Evolutionary conservation across 2,113 vertebrate species (phyloP), one percentile per base, ranked within the genome.

Genomic region (Polypterus bichir): DNA sequence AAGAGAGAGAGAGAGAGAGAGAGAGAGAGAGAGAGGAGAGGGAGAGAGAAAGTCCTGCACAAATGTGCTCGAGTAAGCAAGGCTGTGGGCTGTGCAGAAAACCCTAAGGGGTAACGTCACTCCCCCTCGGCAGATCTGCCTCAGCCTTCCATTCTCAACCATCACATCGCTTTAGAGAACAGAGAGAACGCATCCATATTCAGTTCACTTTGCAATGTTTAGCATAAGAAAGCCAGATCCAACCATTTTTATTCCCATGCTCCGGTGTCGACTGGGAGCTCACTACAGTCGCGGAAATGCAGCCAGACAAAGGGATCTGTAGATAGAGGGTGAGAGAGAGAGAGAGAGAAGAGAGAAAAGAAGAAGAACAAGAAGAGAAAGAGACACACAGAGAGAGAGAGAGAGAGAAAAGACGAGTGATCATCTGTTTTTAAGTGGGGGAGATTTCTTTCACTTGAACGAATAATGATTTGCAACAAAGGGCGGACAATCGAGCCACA

Each of bases 171-270:
- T 64, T 72, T 79, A 73, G 84, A 82, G 79, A 76, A 80, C 84
- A 74, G 71, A 81, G 68, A 82, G 81, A 81, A 79, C 82, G 81
- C 80, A 76, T 80, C 79, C 85, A 68, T 80, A 83, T 78, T 80
- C 82, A 66, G 75, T 77, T 73, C 76, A 74, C 77, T 70, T 79
- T 87, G 89, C 83, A 79, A 90, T 89, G 92, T 79, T 86, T 66
- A 74, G 84, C 79, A 80, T 78, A 74, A 80, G 72, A 75, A 74
- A 73, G 69, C 67, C 53, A 60, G 75, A 84, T 77, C 79, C 79
- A 5, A 64, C 64, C 69, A 60, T 66, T 76, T 71, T 75, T 68
- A 52, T 72, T 71, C 44, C 73, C 68, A 57, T 62, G 53, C 46
- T 56, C 51, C 74, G 54, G 71, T 70, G 53, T 79, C 71, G 72